These are phyloP conservation scores for Aleiodes alternator DNA, from an alignment of 2,888 invertebrate genomes.

Conservation along the genomic window DNA sequence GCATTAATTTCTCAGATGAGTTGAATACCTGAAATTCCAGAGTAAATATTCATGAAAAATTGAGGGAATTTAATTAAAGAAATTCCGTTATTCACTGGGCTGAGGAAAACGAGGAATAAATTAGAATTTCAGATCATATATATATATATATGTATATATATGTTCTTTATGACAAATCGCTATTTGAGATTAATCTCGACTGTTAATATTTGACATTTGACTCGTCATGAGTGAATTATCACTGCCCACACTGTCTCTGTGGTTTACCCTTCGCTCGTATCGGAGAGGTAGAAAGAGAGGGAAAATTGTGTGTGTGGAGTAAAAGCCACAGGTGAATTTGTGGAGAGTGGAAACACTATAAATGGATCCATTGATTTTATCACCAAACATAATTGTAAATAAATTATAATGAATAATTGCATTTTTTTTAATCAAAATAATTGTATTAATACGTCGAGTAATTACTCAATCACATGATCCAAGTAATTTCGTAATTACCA, in stretches of 20 bases:
- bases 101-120: not conserved
- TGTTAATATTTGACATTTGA: constrained; percentile 12
- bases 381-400: not conserved
- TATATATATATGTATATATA: too few species aligned
- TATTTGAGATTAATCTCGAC: not conserved
- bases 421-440: too few species aligned
- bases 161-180: not conserved
- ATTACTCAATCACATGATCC: not conserved
- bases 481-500: not conserved
- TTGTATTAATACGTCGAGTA: not conserved
- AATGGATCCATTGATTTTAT: constrained; percentile 16
- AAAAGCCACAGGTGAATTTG: constrained; percentile 44
- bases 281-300: constrained; percentile 7
- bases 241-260: not conserved
- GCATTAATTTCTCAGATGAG: not conserved
- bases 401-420: not conserved
- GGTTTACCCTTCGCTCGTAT: not conserved
- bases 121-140: not conserved
- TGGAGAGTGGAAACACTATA: constrained; percentile 10
- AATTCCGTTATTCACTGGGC: not conserved
- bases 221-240: constrained; percentile 4
- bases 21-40: constrained; percentile 4
- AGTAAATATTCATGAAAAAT: not conserved
- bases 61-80: constrained; percentile 8
- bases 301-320: constrained; percentile 1